phyloP scores from a whole-genome alignment of 2,888 invertebrate genomes.

The Elaeidobius kamerunicus region DNA sequence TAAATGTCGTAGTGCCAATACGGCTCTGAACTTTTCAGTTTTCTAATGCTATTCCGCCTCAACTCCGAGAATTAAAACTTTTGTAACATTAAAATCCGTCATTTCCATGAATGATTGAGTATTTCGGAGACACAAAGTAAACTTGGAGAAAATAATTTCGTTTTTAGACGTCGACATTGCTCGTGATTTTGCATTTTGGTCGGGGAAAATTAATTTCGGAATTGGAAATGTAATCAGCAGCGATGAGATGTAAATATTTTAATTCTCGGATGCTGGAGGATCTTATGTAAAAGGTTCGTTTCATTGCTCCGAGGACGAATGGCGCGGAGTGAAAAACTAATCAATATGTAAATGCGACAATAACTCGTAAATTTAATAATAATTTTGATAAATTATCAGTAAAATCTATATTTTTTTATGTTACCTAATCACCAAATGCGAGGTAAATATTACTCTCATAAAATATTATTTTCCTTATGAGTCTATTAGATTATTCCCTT shows the following conservation, averaged over 20 bases:
- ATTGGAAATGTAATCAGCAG: slow-evolving; percentile 48
- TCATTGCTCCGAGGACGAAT: slow-evolving; percentile 24
- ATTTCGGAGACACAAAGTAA: slow-evolving; percentile 47
- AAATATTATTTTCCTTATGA: too few relatives aligned
- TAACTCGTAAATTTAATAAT: slow-evolving; percentile 41
- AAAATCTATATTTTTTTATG: neutral
- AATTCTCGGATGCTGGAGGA: slow-evolving; percentile 41
- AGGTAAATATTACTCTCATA: neutral
- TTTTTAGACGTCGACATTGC: slow-evolving; percentile 46
- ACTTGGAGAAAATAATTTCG: slow-evolving; percentile 47
- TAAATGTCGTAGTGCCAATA: neutral
- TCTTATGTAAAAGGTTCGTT: slow-evolving; percentile 29
- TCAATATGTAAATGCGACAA: slow-evolving; percentile 41
- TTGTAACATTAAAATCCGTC: slow-evolving; percentile 50
- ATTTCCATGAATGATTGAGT: slow-evolving; percentile 52
- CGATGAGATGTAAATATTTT: slow-evolving; percentile 49
- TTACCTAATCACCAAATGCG: neutral
- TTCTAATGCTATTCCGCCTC: slow-evolving; percentile 33
- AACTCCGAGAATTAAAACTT: slow-evolving; percentile 48
- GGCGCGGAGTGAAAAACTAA: slow-evolving; percentile 32
- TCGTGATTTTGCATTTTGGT: slow-evolving; percentile 48
- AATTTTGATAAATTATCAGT: neutral
- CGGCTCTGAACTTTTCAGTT: slow-evolving; percentile 22
- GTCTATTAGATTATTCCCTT: too few relatives aligned
- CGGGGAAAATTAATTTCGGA: slow-evolving; percentile 49